Conservation (phyloP, 1,140 invertebrate species). For the Lepidurus couesii region DNA sequence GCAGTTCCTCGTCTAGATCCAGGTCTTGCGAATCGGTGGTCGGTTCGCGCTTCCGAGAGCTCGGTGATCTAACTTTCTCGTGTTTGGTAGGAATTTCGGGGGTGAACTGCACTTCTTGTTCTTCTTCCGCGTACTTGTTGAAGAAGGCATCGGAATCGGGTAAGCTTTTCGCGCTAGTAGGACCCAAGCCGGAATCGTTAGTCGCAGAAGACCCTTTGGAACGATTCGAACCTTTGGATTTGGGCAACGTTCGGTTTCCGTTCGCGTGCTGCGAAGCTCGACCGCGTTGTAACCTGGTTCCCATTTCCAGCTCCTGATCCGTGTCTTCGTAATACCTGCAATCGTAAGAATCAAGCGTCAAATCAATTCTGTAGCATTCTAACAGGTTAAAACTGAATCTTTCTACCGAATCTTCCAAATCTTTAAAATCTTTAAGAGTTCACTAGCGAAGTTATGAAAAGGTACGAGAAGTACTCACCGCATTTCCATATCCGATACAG, state of each 20-base stretch:
- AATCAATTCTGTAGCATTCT: neutral
- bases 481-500: constrained; percentile 50
- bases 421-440: no score
- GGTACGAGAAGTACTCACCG: constrained; percentile 43
- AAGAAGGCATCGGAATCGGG: constrained; percentile 50
- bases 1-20: neutral
- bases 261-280: constrained; percentile 42
- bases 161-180: neutral
- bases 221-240: constrained; percentile 23
- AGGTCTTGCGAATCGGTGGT: constrained; percentile 29
- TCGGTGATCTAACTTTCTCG: constrained; percentile 1
- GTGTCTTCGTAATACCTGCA: constrained; percentile 47
- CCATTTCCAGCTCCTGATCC: constrained; percentile 37
- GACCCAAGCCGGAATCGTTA: constrained; percentile 45
- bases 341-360: constrained; percentile 11
- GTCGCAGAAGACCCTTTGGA: constrained; percentile 37
- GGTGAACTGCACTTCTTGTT: constrained; percentile 46
- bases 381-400: neutral
- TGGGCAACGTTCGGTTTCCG: neutral
- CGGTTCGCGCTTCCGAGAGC: neutral
- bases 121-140: constrained; percentile 60
- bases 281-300: constrained; percentile 38
- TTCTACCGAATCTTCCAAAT: no score
- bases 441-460: no score
- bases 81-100: neutral